Conservation (phyloP, 2,797 vertebrate species). For the Uromys caudimaculatus region DNA sequence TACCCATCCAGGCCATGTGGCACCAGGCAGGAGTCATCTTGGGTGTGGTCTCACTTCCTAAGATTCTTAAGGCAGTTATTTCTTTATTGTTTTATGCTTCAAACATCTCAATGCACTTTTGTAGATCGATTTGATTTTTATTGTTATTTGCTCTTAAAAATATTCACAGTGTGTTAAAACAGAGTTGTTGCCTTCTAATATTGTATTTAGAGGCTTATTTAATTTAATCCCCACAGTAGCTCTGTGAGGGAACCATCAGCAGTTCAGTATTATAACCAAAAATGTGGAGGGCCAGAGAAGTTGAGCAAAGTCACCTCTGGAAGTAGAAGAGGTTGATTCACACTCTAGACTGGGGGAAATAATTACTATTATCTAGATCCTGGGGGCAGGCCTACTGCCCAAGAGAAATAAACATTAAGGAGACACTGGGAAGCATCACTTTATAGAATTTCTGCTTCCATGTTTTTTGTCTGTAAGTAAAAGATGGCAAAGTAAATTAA, state of each 20-base stretch:
- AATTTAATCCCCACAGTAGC: not conserved
- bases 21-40: not conserved
- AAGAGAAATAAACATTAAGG: constrained; percentile 20
- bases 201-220: not conserved
- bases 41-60: not conserved
- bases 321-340: not conserved
- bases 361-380: not conserved
- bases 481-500: constrained; percentile 50
- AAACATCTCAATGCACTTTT: constrained; percentile 33
- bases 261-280: not conserved
- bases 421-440: not conserved
- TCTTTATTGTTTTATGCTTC: constrained; percentile 9
- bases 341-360: constrained; percentile 4
- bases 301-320: not conserved
- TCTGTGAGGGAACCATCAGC: not conserved
- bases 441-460: constrained; percentile 32
- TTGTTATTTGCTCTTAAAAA: constrained; percentile 41
- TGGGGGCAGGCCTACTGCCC: not conserved
- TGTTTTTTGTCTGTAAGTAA: constrained; percentile 4
- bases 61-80: constrained; percentile 4
- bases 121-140: constrained; percentile 6
- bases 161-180: not conserved
- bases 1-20: not conserved
- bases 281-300: not conserved
- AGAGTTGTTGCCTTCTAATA: not conserved